These are phyloP conservation scores for Leptopilina syphax DNA, from an alignment of 2,888 invertebrate species.

Conservation along the genomic window DNA sequence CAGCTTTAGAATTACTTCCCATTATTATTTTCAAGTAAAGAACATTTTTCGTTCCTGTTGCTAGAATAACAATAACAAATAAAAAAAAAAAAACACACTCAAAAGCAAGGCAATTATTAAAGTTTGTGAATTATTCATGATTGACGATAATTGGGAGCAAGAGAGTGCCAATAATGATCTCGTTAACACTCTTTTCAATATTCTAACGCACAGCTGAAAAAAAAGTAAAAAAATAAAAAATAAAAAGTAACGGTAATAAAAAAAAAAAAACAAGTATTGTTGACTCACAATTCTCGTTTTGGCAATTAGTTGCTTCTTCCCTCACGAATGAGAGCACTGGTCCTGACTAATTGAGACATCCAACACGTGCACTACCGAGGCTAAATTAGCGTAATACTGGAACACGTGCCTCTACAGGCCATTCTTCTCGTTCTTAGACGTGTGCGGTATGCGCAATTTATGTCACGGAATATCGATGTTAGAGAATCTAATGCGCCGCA, in stretches of 20 bases:
- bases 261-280: background rate
- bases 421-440: slow-evolving; percentile 47
- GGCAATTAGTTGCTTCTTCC: background rate
- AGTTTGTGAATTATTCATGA: slow-evolving; percentile 26
- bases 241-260: background rate
- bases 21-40: too few relatives aligned
- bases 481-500: slow-evolving; percentile 49
- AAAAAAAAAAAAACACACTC: background rate
- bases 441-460: slow-evolving; percentile 48
- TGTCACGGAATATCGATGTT: slow-evolving; percentile 43
- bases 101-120: slow-evolving; percentile 10
- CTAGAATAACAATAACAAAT: too few relatives aligned
- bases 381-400: slow-evolving; percentile 27
- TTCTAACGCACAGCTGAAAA: background rate
- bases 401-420: slow-evolving; percentile 38
- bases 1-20: too few relatives aligned
- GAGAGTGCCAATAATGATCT: slow-evolving; percentile 19
- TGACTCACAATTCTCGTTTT: slow-evolving; percentile 1
- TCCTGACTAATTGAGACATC: slow-evolving; percentile 32
- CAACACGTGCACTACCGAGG: slow-evolving; percentile 6
- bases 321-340: background rate
- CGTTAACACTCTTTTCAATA: slow-evolving; percentile 18
- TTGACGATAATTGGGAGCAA: slow-evolving; percentile 28
- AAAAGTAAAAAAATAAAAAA: background rate
- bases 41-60: too few relatives aligned